These are phyloP conservation scores for Agrotis exclamationis DNA, from an alignment of 2,888 invertebrate genomes.

Conservation along the genomic window DNA sequence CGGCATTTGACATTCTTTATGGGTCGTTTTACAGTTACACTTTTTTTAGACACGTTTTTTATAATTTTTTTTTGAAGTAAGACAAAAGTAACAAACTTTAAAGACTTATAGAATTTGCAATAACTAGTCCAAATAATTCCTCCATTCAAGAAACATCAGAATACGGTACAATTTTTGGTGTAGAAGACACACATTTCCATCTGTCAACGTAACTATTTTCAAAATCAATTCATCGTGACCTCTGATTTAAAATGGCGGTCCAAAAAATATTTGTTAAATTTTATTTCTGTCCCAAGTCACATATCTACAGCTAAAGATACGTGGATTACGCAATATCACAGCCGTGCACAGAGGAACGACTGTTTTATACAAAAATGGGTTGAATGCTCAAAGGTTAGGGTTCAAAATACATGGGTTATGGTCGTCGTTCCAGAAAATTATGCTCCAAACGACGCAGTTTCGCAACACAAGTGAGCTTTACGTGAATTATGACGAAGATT, in stretches of 20 bases:
- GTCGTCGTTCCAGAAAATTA: conserved; percentile 61
- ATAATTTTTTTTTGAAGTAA: too few relatives aligned
- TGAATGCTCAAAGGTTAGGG: conserved; percentile 55
- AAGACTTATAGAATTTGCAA: too few relatives aligned
- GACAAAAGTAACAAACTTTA: too few relatives aligned
- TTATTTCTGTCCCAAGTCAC: conserved; percentile 36
- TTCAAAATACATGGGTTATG: conserved; percentile 48
- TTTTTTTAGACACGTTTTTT: too few relatives aligned
- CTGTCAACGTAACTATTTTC: background rate
- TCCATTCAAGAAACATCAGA: background rate
- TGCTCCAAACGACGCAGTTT: conserved; percentile 57
- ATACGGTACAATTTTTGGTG: background rate
- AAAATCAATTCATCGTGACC: conserved; percentile 34
- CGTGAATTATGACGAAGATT: conserved; percentile 59
- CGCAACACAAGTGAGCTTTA: conserved; percentile 54
- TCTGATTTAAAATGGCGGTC: conserved; percentile 29
- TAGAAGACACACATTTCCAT: conserved; percentile 3
- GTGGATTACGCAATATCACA: conserved; percentile 44
- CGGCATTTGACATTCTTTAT: too few relatives aligned
- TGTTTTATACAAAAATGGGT: conserved; percentile 51
- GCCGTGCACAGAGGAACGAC: conserved; percentile 43
- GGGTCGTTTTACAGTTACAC: too few relatives aligned
- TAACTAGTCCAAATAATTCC: too few relatives aligned
- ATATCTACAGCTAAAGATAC: conserved; percentile 1
- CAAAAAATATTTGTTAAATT: conserved; percentile 43